Evolutionary conservation across 1,140 invertebrate species (phyloP), one percentile per base, ranked within the genome.

Genomic region (Hermetia illucens): DNA sequence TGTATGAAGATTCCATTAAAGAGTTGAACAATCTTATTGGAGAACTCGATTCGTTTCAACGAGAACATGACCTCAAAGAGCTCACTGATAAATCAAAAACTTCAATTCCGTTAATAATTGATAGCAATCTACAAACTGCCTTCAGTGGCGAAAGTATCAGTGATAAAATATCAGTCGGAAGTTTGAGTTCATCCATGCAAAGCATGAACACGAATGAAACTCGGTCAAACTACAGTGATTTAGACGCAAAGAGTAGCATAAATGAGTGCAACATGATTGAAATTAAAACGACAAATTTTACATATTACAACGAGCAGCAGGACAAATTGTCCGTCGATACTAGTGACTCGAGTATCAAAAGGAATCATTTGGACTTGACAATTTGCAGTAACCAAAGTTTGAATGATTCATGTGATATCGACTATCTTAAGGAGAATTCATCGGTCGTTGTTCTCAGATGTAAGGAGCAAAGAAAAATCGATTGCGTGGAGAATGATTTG

Each of bases 21-120:
- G 58, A 56, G 46, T 42, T 61, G 51, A 58, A 60, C 48, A 60
- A 60, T 58, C 50, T 61, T 51, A 61, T 61, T 60, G 58, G 58
- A 49, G 58, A 61, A 58, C 47, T 61, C 50, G 58, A 61, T 51
- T 55, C 58, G 34, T 61, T 61, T 42, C 58, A 61, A 60, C 53
- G 55, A 37, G 58, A 61, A 48, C 59, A 60, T 38, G 58, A 61
- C 54, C 52, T 50, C 46, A 53, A 53, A 45, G 55, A 55, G 49
- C 51, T 55, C 48, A 40, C 27, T 25, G n/a, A 25, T 8, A 6
- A 25, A n/a, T 8, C 6, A 8, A n/a, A n/a, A 25, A 8, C n/a
- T 25, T 6, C 24, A 25, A 6, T n/a, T 6, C 24, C n/a, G 6
- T 25, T n/a, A 25, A 25, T 25, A 6, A 25, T 25, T 25, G 24